phyloP scores from a whole-genome alignment of 2,888 invertebrate species.

The Sphaeridia pumilis region DNA sequence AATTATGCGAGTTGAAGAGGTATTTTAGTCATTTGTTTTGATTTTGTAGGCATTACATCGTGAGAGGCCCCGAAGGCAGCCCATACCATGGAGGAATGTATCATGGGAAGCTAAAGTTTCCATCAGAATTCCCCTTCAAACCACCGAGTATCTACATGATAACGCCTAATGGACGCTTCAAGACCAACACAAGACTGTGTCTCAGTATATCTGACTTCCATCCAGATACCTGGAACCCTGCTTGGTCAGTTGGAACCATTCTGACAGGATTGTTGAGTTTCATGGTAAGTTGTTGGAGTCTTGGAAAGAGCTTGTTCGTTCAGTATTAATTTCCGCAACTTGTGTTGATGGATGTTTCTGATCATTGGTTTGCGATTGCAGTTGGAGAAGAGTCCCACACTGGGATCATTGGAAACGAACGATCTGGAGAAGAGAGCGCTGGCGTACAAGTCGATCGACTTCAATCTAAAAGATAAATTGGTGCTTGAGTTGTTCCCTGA shows the following conservation, averaged over 20 bases:
- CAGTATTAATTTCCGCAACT: too few relatives aligned
- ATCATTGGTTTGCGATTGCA: too few relatives aligned
- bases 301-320: too few relatives aligned
- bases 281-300: constrained; percentile 71
- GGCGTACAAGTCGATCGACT: constrained; percentile 74
- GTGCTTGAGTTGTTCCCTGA: constrained; percentile 95
- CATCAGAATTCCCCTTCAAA: constrained; percentile 92
- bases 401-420: constrained; percentile 86
- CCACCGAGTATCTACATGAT: constrained; percentile 97
- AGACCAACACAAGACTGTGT: constrained; percentile 80
- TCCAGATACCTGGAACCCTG: constrained; percentile 99
- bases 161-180: constrained; percentile 92
- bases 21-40: too few relatives aligned
- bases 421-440: constrained; percentile 72
- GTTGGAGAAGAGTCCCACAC: constrained; percentile 88
- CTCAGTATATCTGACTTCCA: constrained; percentile 91
- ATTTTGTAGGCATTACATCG: constrained; percentile 89
- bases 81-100: constrained; percentile 90
- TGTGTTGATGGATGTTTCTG: too few relatives aligned
- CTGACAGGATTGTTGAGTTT: constrained; percentile 91
- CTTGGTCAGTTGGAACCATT: constrained; percentile 95
- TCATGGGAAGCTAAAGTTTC: constrained; percentile 90
- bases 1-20: too few relatives aligned
- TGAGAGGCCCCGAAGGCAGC: constrained; percentile 87
- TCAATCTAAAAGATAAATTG: constrained; percentile 77